Evolutionary conservation across 2,888 invertebrate genomes (phyloP).

Genomic region (Melanchra persicariae): DNA sequence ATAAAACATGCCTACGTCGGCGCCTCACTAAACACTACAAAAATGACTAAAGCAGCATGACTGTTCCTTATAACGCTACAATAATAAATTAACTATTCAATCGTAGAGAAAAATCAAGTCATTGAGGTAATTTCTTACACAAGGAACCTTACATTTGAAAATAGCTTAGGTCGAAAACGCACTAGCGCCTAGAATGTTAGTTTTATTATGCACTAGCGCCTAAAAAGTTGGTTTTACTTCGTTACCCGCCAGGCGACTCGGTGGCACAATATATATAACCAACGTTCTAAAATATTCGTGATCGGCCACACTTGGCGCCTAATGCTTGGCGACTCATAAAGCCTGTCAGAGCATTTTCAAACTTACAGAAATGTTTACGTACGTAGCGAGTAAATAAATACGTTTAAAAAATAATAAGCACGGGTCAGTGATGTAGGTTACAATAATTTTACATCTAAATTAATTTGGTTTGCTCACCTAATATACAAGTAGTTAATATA

Average conservation of each 20-base stretch:
- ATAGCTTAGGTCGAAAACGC: constrained; percentile 37
- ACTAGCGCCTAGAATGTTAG: neutral
- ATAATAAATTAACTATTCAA: constrained; percentile 80
- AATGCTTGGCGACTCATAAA: neutral
- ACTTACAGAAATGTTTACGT: constrained; percentile 55
- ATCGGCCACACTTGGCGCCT: too few species aligned
- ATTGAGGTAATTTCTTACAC: constrained; percentile 84
- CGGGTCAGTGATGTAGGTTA: constrained; percentile 42
- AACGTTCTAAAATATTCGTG: neutral
- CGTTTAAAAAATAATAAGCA: constrained; percentile 41
- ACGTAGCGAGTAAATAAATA: constrained; percentile 58
- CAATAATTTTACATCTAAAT: constrained; percentile 53
- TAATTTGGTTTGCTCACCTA: constrained; percentile 71
- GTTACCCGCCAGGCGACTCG: too few species aligned
- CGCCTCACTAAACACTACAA: constrained; percentile 77
- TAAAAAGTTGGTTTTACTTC: too few species aligned
- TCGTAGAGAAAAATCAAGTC: constrained; percentile 70
- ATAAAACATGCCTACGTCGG: constrained; percentile 60
- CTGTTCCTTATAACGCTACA: constrained; percentile 82
- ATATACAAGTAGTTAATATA: constrained; percentile 46
- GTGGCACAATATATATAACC: neutral
- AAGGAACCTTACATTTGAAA: constrained; percentile 77
- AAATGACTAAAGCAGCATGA: constrained; percentile 88
- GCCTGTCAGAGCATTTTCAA: neutral
- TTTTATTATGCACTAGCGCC: too few species aligned